Base-by-base conservation (phyloP, 2,888 invertebrate genomes). In the Liodrosophila aerea region DNA sequence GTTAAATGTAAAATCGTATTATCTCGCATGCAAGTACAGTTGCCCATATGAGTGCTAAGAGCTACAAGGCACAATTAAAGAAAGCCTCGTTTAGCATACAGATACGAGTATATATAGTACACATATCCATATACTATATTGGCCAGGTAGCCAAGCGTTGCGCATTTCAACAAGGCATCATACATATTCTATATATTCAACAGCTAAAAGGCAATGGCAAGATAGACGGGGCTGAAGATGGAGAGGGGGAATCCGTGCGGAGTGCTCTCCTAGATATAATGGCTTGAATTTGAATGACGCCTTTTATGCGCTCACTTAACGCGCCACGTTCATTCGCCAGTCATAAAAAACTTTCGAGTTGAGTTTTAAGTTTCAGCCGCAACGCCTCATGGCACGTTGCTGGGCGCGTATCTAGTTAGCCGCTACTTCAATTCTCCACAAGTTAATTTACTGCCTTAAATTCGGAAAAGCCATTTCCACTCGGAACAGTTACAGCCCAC, bases 271-370 rank as follows among this genome's bases (percentile, higher is more conserved):
- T 34, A 44, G 39, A 61, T 76, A 78, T 76, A 81, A 81, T 72
- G 64, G 68, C 65, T 72, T 62, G 64, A 70, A 78, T 82, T 76
- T 82, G 69, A 83, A 83, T 76, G 69, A 61, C 63, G 61, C 54
- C 54, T 71, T 80, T 80, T 66, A 74, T 74, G 68, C 34, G 57
- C 5, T 13, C 43, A 43, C 31, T 49, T 15, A 34, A 11, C 8
- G 16, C 34, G 4, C 22, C 51, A 49, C 65, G 47, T 56, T 66
- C 64, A 65, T 76, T 72, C 54, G 64, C 41, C 59, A 47, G 46
- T 56, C 50, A 63, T 70, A 73, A 77, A 78, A 77, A 77, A 67
- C 61, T 73, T 73, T 78, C 30, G 53, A 64, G 62, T 36, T 56
- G 54, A 58, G 64, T 66, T 59, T 22, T 52, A 65, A 72, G 58